Percentiles rank a stretch among this genome's conserved stretches.
These are phyloP conservation scores for Anguilla marmorata DNA, from an alignment of 2,797 vertebrate genomes.

Conservation along the genomic window DNA sequence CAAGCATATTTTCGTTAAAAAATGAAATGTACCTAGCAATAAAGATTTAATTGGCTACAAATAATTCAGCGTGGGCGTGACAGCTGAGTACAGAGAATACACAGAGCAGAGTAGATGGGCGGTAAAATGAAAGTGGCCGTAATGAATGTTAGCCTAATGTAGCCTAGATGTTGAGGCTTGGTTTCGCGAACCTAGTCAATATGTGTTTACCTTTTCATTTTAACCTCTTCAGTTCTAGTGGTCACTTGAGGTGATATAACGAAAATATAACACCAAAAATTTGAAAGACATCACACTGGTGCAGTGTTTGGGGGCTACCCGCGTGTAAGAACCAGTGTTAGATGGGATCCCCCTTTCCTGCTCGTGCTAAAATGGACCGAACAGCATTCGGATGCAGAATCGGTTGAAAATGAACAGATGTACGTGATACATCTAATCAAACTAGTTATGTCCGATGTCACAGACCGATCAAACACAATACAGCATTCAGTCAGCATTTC, in stretches of 20 bases:
- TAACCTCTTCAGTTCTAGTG: background rate
- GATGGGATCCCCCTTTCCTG: background rate
- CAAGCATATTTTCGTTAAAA: background rate
- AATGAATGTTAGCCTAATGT: background rate
- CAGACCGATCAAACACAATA: background rate
- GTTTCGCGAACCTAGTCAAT: background rate
- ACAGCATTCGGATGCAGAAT: background rate
- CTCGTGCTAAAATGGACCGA: background rate
- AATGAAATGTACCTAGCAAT: background rate
- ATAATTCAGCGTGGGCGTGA: conserved; percentile 22
- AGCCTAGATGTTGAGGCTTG: background rate
- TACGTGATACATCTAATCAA: background rate
- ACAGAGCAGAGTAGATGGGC: background rate
- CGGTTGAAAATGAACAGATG: background rate
- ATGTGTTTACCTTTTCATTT: background rate
- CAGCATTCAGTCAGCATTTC: background rate
- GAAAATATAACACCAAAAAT: background rate
- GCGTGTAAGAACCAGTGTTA: background rate
- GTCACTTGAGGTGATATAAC: background rate
- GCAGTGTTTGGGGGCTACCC: background rate
- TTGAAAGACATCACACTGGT: background rate
- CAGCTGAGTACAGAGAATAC: background rate
- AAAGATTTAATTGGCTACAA: conserved; percentile 22
- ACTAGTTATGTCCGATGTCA: background rate
- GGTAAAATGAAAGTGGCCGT: conserved; percentile 19